Evolutionary conservation across 2,797 vertebrate species (phyloP).

Genomic region (Sebastes minor): DNA sequence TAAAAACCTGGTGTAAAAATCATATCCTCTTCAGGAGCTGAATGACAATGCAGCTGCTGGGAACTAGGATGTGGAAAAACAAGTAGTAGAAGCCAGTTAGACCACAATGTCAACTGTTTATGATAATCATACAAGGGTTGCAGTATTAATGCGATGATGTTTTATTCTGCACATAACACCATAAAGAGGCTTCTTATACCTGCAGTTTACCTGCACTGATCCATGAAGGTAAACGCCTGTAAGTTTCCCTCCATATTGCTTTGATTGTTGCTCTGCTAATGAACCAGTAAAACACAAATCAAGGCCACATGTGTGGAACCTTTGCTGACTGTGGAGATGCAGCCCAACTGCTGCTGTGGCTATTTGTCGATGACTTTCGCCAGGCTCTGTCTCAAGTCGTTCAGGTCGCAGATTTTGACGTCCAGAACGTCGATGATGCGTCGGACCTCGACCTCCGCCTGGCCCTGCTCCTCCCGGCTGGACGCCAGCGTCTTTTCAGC

Average conservation of each 20-base stretch:
- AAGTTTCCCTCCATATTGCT: slow-evolving; percentile 18
- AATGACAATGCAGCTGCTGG: not conserved
- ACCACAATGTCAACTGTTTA: not conserved
- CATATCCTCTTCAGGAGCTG: not conserved
- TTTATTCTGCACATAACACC: slow-evolving; percentile 37
- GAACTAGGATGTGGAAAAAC: not conserved
- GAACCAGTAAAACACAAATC: slow-evolving; percentile 28
- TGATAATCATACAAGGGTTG: slow-evolving; percentile 1
- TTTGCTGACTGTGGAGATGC: slow-evolving; percentile 60
- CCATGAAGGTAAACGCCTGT: slow-evolving; percentile 15
- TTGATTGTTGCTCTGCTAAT: slow-evolving; percentile 22
- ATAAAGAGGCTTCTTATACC: slow-evolving; percentile 9
- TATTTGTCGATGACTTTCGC: slow-evolving; percentile 89
- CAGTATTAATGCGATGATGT: not conserved
- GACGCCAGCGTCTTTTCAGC: slow-evolving; percentile 85
- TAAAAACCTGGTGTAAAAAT: not conserved
- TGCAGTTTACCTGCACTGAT: slow-evolving; percentile 26
- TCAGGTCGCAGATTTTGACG: slow-evolving; percentile 91
- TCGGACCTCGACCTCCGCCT: slow-evolving; percentile 82
- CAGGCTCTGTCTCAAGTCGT: slow-evolving; percentile 88
- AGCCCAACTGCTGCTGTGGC: slow-evolving; percentile 33
- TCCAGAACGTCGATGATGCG: slow-evolving; percentile 89
- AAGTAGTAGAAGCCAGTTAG: not conserved
- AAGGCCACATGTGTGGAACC: slow-evolving; percentile 6
- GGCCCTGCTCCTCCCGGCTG: slow-evolving; percentile 80